Evolutionary conservation across 2,888 invertebrate genomes (phyloP).

Genomic region (Ferrisia virgata): DNA sequence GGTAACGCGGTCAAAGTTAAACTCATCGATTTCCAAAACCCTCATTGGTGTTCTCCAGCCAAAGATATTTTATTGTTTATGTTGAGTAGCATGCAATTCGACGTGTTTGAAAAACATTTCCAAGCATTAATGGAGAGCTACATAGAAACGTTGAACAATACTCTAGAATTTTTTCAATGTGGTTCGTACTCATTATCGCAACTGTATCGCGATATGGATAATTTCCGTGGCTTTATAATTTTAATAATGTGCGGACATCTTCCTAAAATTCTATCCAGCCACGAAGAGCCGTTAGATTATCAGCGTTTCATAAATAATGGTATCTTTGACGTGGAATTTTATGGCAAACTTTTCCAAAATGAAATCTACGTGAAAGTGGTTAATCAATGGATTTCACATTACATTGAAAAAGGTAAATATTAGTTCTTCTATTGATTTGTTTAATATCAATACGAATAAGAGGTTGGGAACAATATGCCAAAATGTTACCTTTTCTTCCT

Average conservation of each 20-base stretch:
- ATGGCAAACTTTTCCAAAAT: background rate
- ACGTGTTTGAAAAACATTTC: background rate
- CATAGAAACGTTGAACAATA: background rate
- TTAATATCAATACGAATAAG: no score
- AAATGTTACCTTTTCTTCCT: no score
- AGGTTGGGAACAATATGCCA: no score
- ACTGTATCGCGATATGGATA: background rate
- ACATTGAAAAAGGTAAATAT: background rate
- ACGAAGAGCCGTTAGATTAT: background rate
- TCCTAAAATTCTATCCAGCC: background rate
- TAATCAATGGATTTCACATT: background rate
- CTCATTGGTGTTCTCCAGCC: background rate
- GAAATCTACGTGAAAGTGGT: background rate
- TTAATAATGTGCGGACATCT: background rate
- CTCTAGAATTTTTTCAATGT: background rate
- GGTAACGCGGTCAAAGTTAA: background rate
- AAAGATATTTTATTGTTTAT: background rate
- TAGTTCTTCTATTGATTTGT: no score
- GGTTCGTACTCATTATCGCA: background rate
- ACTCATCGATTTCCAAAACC: background rate
- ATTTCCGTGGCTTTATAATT: background rate
- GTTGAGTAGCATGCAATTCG: background rate
- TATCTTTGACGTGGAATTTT: background rate
- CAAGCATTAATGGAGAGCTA: background rate
- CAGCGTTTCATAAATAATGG: background rate